These are phyloP conservation scores for Chelonus formosanus DNA, from an alignment of 2,888 invertebrate genomes.

Conservation along the genomic window DNA sequence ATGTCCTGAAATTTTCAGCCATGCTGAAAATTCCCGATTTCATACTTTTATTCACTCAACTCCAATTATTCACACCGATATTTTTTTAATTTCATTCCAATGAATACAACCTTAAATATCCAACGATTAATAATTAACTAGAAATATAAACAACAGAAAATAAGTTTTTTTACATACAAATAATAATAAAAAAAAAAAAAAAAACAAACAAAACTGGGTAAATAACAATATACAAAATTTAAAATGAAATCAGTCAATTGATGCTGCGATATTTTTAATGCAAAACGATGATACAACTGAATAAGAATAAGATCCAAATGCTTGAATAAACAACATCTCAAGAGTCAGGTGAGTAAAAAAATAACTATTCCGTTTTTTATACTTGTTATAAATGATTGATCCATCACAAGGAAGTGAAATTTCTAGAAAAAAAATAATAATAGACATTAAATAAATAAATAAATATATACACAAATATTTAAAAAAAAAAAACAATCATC, in stretches of 20 bases:
- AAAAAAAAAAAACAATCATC: slow-evolving; percentile 3
- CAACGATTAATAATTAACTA: no score
- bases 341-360: slow-evolving; percentile 61
- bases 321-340: slow-evolving; percentile 39
- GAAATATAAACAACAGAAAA: no score
- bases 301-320: slow-evolving; percentile 25
- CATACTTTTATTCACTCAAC: no score
- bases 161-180: no score
- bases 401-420: background rate
- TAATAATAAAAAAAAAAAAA: slow-evolving; percentile 6
- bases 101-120: no score
- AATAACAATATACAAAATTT: background rate
- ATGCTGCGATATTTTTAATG: slow-evolving; percentile 14
- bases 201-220: slow-evolving; percentile 13
- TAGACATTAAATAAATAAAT: slow-evolving; percentile 1
- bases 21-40: no score
- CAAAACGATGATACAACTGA: slow-evolving; percentile 23
- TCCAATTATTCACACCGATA: no score
- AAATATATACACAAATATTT: slow-evolving; percentile 7
- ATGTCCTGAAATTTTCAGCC: no score
- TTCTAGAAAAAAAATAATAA: background rate
- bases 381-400: slow-evolving; percentile 40
- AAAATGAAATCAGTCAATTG: slow-evolving; percentile 15
- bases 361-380: slow-evolving; percentile 58
- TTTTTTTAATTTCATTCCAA: no score